Evolutionary conservation across 2,888 invertebrate genomes (phyloP), one percentile per base, ranked within the genome.

Genomic region (Liopterus haemorrhoidalis): DNA sequence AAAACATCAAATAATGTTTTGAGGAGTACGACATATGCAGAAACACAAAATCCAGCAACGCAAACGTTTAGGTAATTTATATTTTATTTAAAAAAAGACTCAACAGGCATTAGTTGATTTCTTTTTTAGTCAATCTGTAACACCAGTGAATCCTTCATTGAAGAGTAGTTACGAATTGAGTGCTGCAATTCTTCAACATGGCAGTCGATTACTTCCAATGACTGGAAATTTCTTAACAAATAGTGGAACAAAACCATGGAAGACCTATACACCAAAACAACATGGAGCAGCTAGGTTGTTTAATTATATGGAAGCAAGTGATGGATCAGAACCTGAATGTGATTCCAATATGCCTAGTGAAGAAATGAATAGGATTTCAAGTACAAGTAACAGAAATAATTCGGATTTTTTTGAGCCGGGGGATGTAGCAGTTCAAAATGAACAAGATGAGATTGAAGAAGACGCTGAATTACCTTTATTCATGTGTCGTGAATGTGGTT

Each of bases 241-340:
- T 39, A 24, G 28, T 30, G 32, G 38, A 27, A 36, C 20, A 15
- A 33, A 43, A 20, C 42, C 39, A 11, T 49, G 46, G 56, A 59
- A 61, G 41, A 59, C 56, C 15, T 65, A 67, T 44, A 55, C 64
- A 4, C 64, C 67, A 2, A 68, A 67, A 40, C 67, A 65, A 59
- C 76, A 76, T 54, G 82, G 82, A 52, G 81, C 82, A 44, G 81
- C 80, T 54, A 71, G 81, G 48, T 72, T 82, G 42, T 82, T 82
- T 70, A 82, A 77, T 59, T 84, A 79, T 72, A 74, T 81, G 73
- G 84, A 80, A 69, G 84, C 83, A 51, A 78, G 75, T 55, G 82
- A 82, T 70, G 81, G 81, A 57, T 81, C 81, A 43, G 81, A 78
- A 62, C 73, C 74, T 15, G 69, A 70, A 60, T 71, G 72, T 60